Evolutionary conservation across 2,113 vertebrate genomes (phyloP).

Genomic region (Coryphaenoides rupestris): DNA sequence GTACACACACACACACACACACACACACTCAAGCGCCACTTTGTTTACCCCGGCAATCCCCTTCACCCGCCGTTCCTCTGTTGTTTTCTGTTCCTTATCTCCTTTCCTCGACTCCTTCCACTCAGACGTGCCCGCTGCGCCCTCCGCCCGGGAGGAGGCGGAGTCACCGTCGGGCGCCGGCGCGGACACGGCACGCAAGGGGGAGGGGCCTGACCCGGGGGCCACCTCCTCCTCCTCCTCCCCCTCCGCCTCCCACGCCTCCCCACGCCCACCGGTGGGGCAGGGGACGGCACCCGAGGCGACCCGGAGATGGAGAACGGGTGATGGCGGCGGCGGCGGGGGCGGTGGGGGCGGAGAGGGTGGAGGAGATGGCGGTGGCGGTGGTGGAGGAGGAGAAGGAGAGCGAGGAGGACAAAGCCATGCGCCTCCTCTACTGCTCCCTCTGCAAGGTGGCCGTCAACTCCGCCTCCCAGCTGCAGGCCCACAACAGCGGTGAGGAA

Average conservation of each 20-base stretch:
- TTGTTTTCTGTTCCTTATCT: too few species aligned
- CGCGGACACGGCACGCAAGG: too few species aligned
- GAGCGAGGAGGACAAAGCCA: conserved; percentile 91
- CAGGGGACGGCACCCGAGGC: neutral
- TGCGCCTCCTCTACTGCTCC: conserved; percentile 93
- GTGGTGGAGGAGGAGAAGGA: conserved; percentile 80
- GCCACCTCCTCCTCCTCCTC: too few species aligned
- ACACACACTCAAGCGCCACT: neutral
- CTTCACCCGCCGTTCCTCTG: too few species aligned
- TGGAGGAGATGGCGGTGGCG: conserved; percentile 62
- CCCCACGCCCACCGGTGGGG: neutral
- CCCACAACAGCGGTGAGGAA: conserved; percentile 93
- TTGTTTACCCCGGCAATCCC: too few species aligned
- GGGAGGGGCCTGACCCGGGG: conserved; percentile 9
- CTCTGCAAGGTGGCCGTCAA: conserved; percentile 98
- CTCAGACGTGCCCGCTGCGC: too few species aligned
- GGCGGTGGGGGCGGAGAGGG: conserved; percentile 23
- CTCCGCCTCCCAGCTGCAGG: conserved; percentile 95
- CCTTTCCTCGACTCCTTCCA: too few species aligned
- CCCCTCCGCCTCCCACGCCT: neutral
- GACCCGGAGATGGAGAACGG: conserved; percentile 23
- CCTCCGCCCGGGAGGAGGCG: too few species aligned
- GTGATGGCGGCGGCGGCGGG: neutral
- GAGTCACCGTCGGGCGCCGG: too few species aligned
- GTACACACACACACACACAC: neutral